A percentile compares a stretch with the other conserved stretches of the same genome.
Conservation (phyloP, 2,888 invertebrate genomes). For the Ichneumoninae sp. region DNA sequence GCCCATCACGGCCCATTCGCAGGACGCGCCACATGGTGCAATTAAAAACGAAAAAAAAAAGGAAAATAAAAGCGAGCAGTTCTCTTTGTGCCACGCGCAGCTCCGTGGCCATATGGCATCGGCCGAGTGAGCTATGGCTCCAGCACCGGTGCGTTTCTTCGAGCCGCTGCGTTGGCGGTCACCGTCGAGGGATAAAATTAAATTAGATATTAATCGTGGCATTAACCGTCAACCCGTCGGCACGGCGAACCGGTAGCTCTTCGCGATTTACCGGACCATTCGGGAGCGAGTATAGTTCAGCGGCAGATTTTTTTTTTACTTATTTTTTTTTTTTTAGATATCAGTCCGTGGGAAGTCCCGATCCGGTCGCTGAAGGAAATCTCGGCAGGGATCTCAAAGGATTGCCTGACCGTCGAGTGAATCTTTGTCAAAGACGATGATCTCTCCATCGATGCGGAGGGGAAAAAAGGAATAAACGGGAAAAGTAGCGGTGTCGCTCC, state of each 20-base stretch:
- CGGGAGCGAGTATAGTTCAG: background rate
- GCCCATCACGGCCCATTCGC: conserved; percentile 45
- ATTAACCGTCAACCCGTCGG: background rate
- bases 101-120: conserved; percentile 77
- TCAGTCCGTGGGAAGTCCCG: conserved; percentile 34
- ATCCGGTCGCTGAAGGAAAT: background rate
- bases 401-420: conserved; percentile 20
- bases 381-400: conserved; percentile 23
- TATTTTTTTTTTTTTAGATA: background rate
- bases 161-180: conserved; percentile 50
- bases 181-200: conserved; percentile 41
- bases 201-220: conserved; percentile 34
- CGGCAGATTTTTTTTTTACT: background rate
- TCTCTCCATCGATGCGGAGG: background rate
- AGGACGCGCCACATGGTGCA: conserved; percentile 81
- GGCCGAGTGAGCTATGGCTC: conserved; percentile 61
- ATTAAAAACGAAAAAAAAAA: conserved; percentile 77
- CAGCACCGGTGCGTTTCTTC: conserved; percentile 47
- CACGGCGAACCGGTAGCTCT: conserved; percentile 10
- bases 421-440: conserved; percentile 27
- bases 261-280: background rate
- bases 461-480: conserved; percentile 37
- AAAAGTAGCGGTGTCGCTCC: conserved; percentile 28
- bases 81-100: conserved; percentile 78
- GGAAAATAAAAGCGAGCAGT: conserved; percentile 71